A percentile compares a stretch with the other conserved stretches of the same genome.
Conservation (phyloP, 2,888 invertebrate genomes). For the Macrosoma leucophasiata region DNA sequence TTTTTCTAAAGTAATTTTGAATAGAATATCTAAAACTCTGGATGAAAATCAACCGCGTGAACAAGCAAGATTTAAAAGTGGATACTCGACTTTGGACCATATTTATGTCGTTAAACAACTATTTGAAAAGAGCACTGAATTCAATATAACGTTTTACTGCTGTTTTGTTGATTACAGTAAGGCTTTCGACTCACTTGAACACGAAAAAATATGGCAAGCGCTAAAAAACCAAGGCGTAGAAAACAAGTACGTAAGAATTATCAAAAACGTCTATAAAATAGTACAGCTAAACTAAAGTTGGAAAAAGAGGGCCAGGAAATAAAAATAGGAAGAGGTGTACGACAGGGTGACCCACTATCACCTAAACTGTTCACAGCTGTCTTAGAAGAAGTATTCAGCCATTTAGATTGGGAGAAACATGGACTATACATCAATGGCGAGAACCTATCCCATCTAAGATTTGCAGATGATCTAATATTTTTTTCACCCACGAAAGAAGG, state of each 20-base stretch:
- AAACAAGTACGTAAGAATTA: conserved; percentile 7
- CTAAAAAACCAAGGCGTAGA: conserved; percentile 11
- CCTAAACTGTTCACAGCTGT: conserved; percentile 14
- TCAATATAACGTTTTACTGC: conserved; percentile 11
- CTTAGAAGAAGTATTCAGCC: conserved; percentile 10
- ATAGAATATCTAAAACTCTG: conserved; percentile 4
- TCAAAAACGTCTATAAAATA: conserved; percentile 9
- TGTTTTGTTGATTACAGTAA: conserved; percentile 23
- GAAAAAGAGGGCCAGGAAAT: conserved; percentile 11
- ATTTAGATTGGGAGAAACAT: conserved; percentile 11
- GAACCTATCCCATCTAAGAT: too few species aligned
- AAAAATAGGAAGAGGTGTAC: conserved; percentile 13
- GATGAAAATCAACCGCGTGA: conserved; percentile 15
- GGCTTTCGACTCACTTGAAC: conserved; percentile 20
- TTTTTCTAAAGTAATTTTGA: too few species aligned
- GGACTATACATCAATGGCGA: conserved; percentile 6
- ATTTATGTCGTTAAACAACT: conserved; percentile 15
- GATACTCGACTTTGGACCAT: too few species aligned
- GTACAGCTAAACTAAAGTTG: conserved; percentile 8
- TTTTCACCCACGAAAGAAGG: too few species aligned
- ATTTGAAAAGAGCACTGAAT: conserved; percentile 14
- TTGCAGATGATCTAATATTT: too few species aligned
- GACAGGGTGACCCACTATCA: conserved; percentile 14
- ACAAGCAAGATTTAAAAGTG: conserved; percentile 14
- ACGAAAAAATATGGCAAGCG: conserved; percentile 18